Percentiles rank a stretch among this genome's conserved stretches.
These are phyloP conservation scores for Dolichotis patagonum DNA, from an alignment of 2,113 vertebrate species.

Conservation along the genomic window DNA sequence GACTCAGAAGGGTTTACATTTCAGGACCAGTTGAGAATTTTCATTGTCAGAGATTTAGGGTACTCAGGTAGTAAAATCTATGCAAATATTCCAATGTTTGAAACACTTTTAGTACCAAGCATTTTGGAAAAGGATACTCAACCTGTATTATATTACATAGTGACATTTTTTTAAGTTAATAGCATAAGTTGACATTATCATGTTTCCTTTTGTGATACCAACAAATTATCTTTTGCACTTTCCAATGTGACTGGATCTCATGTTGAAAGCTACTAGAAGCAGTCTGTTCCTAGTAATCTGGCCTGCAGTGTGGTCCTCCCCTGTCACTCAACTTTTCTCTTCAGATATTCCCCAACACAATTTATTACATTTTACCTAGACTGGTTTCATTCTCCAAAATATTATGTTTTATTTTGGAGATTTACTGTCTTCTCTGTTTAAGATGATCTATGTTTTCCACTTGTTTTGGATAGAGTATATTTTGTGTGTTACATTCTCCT, in stretches of 20 bases:
- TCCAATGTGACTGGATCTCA: not conserved
- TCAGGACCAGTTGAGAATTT: not conserved
- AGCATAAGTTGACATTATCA: not conserved
- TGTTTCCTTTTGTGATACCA: not conserved
- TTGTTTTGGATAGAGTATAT: not conserved
- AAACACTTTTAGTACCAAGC: not conserved
- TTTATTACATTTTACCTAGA: not conserved
- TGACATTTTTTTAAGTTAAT: not conserved
- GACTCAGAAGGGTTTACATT: not conserved
- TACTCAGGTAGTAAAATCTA: not conserved
- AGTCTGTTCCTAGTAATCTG: not conserved
- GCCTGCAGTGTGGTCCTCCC: not conserved
- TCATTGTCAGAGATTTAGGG: not conserved
- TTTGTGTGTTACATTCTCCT: not conserved
- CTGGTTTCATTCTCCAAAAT: not conserved
- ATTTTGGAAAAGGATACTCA: not conserved
- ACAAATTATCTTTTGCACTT: not conserved
- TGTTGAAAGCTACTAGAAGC: not conserved
- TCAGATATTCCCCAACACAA: not conserved
- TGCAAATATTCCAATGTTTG: not conserved
- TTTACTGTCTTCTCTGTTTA: not conserved
- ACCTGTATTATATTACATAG: not conserved
- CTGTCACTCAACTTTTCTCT: not conserved
- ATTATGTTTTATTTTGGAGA: not conserved
- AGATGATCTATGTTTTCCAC: not conserved